These are phyloP conservation scores for Lophotriccus pileatus DNA, from an alignment of 2,797 vertebrate species.

Conservation along the genomic window DNA sequence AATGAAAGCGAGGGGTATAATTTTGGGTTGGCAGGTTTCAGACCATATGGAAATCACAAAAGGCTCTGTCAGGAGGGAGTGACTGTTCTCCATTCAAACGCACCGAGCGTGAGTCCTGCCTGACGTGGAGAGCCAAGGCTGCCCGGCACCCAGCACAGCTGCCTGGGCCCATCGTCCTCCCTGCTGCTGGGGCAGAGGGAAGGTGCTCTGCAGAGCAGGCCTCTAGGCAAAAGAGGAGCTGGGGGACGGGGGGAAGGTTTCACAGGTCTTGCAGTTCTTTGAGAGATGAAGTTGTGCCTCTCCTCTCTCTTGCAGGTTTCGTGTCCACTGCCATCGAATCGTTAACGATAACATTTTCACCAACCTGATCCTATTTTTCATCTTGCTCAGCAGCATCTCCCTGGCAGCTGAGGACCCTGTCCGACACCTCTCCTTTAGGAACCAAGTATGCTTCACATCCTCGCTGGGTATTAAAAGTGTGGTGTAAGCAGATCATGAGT, in stretches of 20 bases:
- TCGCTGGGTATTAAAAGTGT: background rate
- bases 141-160: background rate
- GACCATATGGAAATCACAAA: background rate
- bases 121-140: background rate
- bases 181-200: background rate
- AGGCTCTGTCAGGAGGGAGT: background rate
- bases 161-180: background rate
- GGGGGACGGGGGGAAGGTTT: background rate
- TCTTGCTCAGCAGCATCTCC: conserved; percentile 98
- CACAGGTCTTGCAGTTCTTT: background rate
- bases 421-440: conserved; percentile 90
- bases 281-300: conserved; percentile 1
- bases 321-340: conserved; percentile 94
- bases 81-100: background rate
- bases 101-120: rapidly evolving
- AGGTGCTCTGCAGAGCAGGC: background rate
- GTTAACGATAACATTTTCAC: conserved; percentile 99
- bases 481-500: background rate
- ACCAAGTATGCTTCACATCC: conserved; percentile 81
- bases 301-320: conserved; percentile 81
- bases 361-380: conserved; percentile 99
- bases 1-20: background rate
- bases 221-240: background rate
- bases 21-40: background rate
- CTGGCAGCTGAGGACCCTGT: conserved; percentile 97